Evolutionary conservation across 2,797 vertebrate species (phyloP).

Genomic region (Salmo trutta): DNA sequence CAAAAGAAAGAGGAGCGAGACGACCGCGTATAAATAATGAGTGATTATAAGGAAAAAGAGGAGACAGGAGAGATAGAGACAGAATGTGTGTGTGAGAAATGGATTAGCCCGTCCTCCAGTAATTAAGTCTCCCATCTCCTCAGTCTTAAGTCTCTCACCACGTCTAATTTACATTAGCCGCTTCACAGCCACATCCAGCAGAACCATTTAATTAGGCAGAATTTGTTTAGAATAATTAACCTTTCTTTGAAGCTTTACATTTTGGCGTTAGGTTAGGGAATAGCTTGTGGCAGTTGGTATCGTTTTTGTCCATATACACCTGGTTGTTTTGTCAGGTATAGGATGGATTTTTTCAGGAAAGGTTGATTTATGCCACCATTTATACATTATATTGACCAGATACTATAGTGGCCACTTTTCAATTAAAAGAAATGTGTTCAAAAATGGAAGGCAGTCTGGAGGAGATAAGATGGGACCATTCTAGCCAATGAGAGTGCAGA

Average conservation of each 20-base stretch:
- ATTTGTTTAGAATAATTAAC: background rate
- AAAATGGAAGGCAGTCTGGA: too few species aligned
- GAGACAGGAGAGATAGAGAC: background rate
- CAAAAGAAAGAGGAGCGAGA: too few species aligned
- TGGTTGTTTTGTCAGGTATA: background rate
- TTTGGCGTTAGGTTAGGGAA: background rate
- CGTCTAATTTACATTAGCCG: background rate
- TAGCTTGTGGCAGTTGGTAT: background rate
- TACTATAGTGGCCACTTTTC: too few species aligned
- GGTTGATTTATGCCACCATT: too few species aligned
- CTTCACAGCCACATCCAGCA: background rate
- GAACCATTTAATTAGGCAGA: background rate
- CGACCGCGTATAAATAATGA: too few species aligned
- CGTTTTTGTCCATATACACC: background rate
- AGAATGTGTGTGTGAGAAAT: background rate
- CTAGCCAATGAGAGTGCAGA: too few species aligned
- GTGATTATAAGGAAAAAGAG: too few species aligned
- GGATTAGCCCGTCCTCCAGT: background rate
- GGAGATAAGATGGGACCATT: too few species aligned
- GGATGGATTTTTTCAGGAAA: background rate
- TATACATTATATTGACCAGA: too few species aligned
- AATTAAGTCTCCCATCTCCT: background rate
- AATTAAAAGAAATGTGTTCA: too few species aligned
- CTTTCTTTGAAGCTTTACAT: background rate
- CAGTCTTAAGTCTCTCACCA: background rate